Base-by-base conservation (phyloP, 2,797 vertebrate species). In the Buphagus erythrorhynchus region DNA sequence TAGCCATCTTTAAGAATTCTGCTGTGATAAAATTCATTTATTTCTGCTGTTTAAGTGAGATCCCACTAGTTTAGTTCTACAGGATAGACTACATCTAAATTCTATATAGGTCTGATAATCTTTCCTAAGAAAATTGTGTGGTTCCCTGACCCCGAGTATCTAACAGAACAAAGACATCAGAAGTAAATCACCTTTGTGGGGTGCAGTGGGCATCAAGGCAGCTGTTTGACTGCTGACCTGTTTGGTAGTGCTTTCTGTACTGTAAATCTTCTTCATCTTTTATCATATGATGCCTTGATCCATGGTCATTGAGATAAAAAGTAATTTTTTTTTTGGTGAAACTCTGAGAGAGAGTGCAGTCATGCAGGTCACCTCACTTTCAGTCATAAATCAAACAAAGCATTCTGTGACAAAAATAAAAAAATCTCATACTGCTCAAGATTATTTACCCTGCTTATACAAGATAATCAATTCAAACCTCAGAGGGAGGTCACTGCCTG, bases 391-490 rank as follows among this genome's bases (percentile, higher is more conserved):
- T 93, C 78, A 95, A 94, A 76, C 55, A 72, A 77, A 91, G 18
- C 2, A 2, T 67, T 81, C 66, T 45, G 7, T 80, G 69, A 76
- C 49, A 77, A 95, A 95, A 96, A 88, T 38, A 26, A 77, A 74
- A 78, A 76, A 54, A 42, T 6, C 46, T 79, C 48, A 54, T 88
- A 46, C 42, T 78, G 80, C 51, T 92, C 36, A 91, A 80, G 88
- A 94, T 92, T 87, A 89, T 93, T 84, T 79, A 91, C 76, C 69
- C 72, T 80, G 49, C 75, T 90, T 86, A 75, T 51, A 92, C 69
- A 86, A 72, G 55, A 78, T 95, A 91, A 95, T 95, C 88, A 93
- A 92, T 88, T 88, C 66, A 48, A 46, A 10, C 42, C 62, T 92
- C 61, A 22, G 61, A 88, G 83, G 48, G 89, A 86, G 69, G 75